Percentiles rank a stretch among this genome's conserved stretches.
These are phyloP conservation scores for Craseonycteris thonglongyai DNA, from an alignment of 2,113 vertebrate genomes.

Conservation along the genomic window DNA sequence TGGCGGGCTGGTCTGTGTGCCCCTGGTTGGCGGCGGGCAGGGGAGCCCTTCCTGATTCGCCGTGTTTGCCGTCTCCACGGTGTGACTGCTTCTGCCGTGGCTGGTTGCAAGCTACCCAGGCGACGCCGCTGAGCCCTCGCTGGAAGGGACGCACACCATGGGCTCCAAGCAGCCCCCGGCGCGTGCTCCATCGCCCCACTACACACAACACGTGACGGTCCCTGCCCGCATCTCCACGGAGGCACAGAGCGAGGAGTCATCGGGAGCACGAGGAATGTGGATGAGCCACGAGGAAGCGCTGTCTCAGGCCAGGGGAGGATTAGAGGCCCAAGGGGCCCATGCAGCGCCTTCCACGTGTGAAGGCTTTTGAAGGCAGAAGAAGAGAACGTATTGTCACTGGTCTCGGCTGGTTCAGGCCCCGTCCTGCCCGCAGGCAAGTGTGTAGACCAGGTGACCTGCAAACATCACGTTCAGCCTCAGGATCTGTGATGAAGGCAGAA, in stretches of 20 bases:
- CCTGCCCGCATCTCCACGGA: not conserved
- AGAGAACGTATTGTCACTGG: not conserved
- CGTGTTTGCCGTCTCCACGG: not conserved
- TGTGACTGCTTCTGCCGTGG: not conserved
- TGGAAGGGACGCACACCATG: not conserved
- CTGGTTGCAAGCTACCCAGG: not conserved
- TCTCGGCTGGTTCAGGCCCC: conserved; percentile 5
- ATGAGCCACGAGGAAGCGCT: not conserved
- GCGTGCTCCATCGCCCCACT: too few relatives aligned
- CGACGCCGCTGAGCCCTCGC: not conserved
- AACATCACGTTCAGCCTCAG: not conserved
- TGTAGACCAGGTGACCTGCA: not conserved
- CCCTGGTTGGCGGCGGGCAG: not conserved
- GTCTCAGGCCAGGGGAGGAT: not conserved
- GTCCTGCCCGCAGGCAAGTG: not conserved
- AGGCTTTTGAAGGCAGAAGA: conserved; percentile 6
- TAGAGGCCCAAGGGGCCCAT: not conserved
- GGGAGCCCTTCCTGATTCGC: not conserved
- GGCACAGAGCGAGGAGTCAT: not conserved
- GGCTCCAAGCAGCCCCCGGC: not conserved
- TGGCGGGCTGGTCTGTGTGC: not conserved
- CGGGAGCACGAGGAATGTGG: not conserved
- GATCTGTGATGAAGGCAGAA: not conserved
- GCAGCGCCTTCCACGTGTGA: not conserved
- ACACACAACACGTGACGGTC: accelerated